Conservation (phyloP, 1,140 invertebrate species). For the Brachionus rubens region DNA sequence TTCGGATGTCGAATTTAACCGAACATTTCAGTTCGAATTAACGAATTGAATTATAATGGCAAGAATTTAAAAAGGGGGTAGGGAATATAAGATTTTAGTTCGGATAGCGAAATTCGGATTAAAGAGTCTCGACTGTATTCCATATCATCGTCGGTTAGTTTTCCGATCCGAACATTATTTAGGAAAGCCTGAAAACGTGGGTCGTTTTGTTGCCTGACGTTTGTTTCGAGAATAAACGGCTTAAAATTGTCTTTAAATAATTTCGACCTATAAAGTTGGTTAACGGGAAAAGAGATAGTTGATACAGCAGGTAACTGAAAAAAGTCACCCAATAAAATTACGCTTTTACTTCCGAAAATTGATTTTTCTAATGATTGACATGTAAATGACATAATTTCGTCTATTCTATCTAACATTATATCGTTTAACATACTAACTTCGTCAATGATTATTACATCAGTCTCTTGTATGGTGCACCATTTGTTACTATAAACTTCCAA, state of each 20-base stretch:
- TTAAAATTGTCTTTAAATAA: not conserved
- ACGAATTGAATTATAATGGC: too few relatives aligned
- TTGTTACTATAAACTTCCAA: not conserved
- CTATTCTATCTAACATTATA: too few relatives aligned
- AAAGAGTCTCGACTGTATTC: too few relatives aligned
- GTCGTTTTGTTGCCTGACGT: not conserved
- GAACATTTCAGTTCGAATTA: too few relatives aligned
- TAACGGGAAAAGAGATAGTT: not conserved
- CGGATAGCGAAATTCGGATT: too few relatives aligned
- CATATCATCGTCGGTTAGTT: not conserved
- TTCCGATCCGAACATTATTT: not conserved
- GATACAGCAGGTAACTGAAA: not conserved
- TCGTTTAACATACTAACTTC: too few relatives aligned
- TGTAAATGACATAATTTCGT: too few relatives aligned
- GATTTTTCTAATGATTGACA: too few relatives aligned
- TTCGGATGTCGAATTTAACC: too few relatives aligned
- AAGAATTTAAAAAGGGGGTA: too few relatives aligned
- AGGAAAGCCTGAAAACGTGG: not conserved
- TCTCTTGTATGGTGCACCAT: not conserved
- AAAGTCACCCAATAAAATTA: not conserved
- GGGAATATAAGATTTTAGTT: too few relatives aligned
- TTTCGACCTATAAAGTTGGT: not conserved
- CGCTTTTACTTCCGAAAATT: not conserved
- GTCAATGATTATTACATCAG: not conserved
- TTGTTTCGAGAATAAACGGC: not conserved